Percentiles rank a stretch among this genome's conserved stretches.
Evolutionary conservation across 2,797 vertebrate genomes (phyloP).

Genomic region (Dicrostonyx torquatus): DNA sequence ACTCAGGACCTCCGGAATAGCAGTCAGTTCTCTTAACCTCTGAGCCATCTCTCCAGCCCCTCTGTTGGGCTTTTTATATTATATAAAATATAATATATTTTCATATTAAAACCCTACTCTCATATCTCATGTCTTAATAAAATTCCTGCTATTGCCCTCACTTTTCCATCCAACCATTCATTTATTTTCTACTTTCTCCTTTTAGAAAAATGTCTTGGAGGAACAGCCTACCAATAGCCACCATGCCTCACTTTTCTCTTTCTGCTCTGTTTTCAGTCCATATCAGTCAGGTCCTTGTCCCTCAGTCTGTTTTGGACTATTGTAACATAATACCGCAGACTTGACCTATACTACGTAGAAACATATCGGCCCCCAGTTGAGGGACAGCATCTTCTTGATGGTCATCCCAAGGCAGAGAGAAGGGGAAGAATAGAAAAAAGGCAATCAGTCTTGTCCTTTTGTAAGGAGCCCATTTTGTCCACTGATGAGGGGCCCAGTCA

Average conservation of each 20-base stretch:
- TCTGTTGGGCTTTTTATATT: not conserved
- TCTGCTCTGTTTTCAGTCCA: not conserved
- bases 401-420: not conserved
- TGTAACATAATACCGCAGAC: not conserved
- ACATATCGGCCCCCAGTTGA: not conserved
- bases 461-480: not conserved
- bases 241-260: constrained; percentile 1
- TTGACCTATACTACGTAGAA: not conserved
- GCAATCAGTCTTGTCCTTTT: not conserved
- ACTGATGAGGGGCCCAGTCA: not conserved
- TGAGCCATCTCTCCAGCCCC: too few species aligned
- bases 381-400: not conserved
- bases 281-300: not conserved
- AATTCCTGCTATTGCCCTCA: not conserved
- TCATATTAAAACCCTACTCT: constrained; percentile 7
- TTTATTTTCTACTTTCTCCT: not conserved
- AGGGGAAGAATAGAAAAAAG: not conserved
- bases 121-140: not conserved
- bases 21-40: too few species aligned
- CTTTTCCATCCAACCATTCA: not conserved
- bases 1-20: too few species aligned
- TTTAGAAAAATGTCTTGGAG: constrained; percentile 35
- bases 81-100: too few species aligned
- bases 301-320: not conserved
- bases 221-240: not conserved